phyloP scores from a whole-genome alignment of 2,113 vertebrate species.

The Lepus americanus region DNA sequence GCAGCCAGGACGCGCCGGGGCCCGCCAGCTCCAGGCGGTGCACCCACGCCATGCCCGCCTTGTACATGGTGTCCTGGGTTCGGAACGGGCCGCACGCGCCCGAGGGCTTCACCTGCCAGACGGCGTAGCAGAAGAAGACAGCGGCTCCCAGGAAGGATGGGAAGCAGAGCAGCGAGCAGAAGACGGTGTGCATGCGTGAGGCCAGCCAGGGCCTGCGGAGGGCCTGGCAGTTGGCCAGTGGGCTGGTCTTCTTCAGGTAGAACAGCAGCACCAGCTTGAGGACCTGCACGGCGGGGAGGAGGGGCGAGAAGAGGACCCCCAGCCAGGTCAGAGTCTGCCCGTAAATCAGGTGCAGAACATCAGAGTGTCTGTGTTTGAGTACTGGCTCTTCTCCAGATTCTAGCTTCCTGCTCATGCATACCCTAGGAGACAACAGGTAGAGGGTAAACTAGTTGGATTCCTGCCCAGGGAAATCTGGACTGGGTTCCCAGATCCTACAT shows the following conservation, averaged over 20 bases:
- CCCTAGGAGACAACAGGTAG: too few species aligned
- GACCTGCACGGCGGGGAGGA: constrained; percentile 39
- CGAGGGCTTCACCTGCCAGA: constrained; percentile 94
- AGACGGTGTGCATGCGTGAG: constrained; percentile 94
- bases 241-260: constrained; percentile 86
- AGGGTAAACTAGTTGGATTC: too few species aligned
- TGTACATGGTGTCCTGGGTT: constrained; percentile 89
- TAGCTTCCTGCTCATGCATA: too few species aligned
- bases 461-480: too few species aligned
- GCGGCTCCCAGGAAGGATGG: constrained; percentile 94
- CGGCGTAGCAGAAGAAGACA: constrained; percentile 92
- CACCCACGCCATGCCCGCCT: constrained; percentile 91
- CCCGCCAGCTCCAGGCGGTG: constrained; percentile 86
- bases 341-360: too few species aligned
- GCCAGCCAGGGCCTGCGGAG: constrained; percentile 95
- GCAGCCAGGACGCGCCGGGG: constrained; percentile 87
- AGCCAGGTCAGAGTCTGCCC: too few species aligned
- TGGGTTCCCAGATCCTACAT: too few species aligned
- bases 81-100: constrained; percentile 93
- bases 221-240: constrained; percentile 96
- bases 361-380: constrained; percentile 68
- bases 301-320: constrained; percentile 44
- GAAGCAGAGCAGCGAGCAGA: constrained; percentile 95
- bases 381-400: too few species aligned
- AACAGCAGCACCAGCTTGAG: constrained; percentile 41